Percentiles rank a stretch among this genome's conserved stretches.
These are phyloP conservation scores for Glaucomys volans DNA, from an alignment of 2,113 vertebrate species.

Conservation along the genomic window DNA sequence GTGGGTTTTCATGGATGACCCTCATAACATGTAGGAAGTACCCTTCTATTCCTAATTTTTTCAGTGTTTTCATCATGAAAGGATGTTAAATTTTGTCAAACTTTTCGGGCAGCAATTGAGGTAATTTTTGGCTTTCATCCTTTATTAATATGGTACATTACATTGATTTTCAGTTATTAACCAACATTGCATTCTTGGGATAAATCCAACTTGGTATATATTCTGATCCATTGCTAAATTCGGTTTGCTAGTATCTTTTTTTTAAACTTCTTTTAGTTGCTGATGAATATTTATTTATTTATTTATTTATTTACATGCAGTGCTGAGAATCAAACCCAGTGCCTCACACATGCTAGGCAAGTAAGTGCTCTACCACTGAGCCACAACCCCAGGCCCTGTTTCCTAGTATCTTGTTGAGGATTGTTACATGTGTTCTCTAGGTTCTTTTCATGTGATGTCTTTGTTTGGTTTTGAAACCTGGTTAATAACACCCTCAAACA, in stretches of 20 bases:
- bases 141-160: background rate
- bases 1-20: background rate
- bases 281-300: no score
- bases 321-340: no score
- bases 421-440: background rate
- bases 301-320: no score
- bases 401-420: background rate
- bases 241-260: background rate
- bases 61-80: constrained; percentile 24
- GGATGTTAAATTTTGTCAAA: background rate
- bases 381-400: background rate
- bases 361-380: no score
- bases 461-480: background rate
- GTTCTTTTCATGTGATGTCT: background rate
- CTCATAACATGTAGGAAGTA: background rate
- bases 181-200: background rate
- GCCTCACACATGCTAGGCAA: no score
- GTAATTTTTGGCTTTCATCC: background rate
- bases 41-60: constrained; percentile 7
- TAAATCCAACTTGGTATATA: background rate
- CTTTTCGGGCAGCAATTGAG: background rate
- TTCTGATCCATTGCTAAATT: background rate
- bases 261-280: no score
- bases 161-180: background rate
- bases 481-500: background rate